Evolutionary conservation across 1,140 invertebrate species (phyloP).

Genomic region (Melipona quadrifasciata): DNA sequence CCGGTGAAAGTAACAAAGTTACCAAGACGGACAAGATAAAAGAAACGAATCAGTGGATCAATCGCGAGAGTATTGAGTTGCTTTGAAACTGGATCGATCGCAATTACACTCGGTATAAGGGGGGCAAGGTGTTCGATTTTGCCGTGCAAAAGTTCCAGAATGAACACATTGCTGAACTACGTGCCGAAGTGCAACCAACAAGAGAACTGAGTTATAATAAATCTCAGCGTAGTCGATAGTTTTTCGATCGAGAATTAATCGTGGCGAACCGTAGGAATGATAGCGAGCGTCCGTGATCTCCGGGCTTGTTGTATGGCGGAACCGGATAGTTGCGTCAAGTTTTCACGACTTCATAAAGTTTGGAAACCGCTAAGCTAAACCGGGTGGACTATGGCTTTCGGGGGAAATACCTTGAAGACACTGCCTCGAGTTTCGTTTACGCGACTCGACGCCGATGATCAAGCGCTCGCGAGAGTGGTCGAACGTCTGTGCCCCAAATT

Average conservation of each 20-base stretch:
- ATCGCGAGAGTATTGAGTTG: too few relatives aligned
- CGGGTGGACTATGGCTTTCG: background rate
- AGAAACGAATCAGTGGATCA: too few relatives aligned
- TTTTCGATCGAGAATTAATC: background rate
- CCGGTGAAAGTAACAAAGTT: too few relatives aligned
- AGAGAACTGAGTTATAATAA: too few relatives aligned
- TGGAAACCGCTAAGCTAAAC: slow-evolving; percentile 3
- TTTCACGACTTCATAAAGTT: slow-evolving; percentile 24
- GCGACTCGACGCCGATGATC: background rate
- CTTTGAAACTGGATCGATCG: too few relatives aligned
- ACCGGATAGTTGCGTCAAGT: slow-evolving; percentile 38
- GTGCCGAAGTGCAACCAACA: background rate
- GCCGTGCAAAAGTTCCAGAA: background rate
- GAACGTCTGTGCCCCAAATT: too few relatives aligned
- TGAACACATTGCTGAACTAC: background rate
- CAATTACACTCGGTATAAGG: too few relatives aligned
- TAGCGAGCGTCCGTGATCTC: background rate
- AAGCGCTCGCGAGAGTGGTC: background rate
- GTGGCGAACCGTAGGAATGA: background rate
- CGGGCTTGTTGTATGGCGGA: background rate
- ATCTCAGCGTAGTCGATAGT: background rate
- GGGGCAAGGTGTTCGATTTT: background rate
- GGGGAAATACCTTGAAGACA: slow-evolving; percentile 18
- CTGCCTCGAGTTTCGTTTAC: background rate
- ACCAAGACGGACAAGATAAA: too few relatives aligned